Evolutionary conservation across 2,797 vertebrate genomes (phyloP).

Genomic region (Pogonophryne albipinna): DNA sequence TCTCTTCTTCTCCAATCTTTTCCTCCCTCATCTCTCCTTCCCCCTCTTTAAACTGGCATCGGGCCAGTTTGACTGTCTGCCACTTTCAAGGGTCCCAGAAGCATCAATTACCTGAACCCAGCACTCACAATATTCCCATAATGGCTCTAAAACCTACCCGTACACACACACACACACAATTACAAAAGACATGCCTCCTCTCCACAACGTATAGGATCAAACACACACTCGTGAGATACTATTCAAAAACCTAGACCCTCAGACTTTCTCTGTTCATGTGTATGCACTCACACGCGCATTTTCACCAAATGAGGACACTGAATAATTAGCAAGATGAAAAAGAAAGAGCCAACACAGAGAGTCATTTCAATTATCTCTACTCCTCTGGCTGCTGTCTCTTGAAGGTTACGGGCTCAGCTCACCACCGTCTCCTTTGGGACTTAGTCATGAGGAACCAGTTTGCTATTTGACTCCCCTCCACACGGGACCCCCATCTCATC

Average conservation of each 20-base stretch:
- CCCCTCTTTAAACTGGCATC: constrained; percentile 58
- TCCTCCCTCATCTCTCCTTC: constrained; percentile 26
- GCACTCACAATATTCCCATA: constrained; percentile 64
- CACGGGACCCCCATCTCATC: constrained; percentile 15
- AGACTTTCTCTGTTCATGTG: constrained; percentile 28
- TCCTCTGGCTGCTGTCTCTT: constrained; percentile 60
- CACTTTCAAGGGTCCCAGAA: constrained; percentile 64
- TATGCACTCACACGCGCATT: constrained; percentile 22
- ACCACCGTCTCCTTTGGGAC: constrained; percentile 47
- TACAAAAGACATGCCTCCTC: constrained; percentile 19
- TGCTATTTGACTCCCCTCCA: constrained; percentile 49
- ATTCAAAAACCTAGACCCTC: constrained; percentile 27
- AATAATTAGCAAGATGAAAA: constrained; percentile 75
- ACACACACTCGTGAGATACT: constrained; percentile 1
- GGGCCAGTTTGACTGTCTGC: constrained; percentile 68
- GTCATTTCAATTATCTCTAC: constrained; percentile 76
- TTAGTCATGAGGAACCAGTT: constrained; percentile 52
- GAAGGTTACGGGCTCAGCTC: constrained; percentile 66
- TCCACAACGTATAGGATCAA: constrained; percentile 27
- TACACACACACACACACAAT: constrained; percentile 22
- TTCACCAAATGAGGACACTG: constrained; percentile 69
- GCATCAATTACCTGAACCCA: constrained; percentile 74
- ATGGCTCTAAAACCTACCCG: constrained; percentile 61
- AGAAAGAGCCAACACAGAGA: constrained; percentile 59
- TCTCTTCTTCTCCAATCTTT: constrained; percentile 59